Base-by-base conservation (phyloP, 1,140 invertebrate genomes). In the Ephestia elutella region DNA sequence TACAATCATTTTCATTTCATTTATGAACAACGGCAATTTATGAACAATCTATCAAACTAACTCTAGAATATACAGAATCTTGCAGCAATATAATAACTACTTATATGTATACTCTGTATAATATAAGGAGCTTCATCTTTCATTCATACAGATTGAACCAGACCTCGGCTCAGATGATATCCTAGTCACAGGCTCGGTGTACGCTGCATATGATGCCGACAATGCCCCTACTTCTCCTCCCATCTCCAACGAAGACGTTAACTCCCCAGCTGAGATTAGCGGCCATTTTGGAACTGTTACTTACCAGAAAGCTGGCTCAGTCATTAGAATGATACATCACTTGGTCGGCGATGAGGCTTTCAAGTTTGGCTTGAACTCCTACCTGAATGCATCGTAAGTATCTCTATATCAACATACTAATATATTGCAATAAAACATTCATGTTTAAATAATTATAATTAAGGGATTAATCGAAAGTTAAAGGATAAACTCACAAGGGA, bases 241-340 rank as follows among this genome's bases (percentile, higher is more conserved):
- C 13, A 80, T 88, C 38, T 75, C 73, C 1, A 86, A 87, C 49
- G 51, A 73, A 30, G 61, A 85, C 54, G 89, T 90, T 0, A 86
- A 89, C 58, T 90, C 90, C 1, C 90, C 91, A 4, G 80, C 80
- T 0, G 89, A 92, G 70, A 89, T 92, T 9, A 85, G 82, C 17
- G 83, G 75, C 13, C 91, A 91, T 71, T 93, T 93, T 66, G 90
- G 90, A 53, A 87, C 82, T 9, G 90, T 93, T 17, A 90, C 91
- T 0, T 93, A 93, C 60, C 90, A 90, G 58, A 93, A 93, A 80
- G 92, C 90, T 48, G 93, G 90, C 5, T 90, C 92, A 0, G 88
- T 96, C 7, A 92, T 96, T 13, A 86, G 94, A 50, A 96, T 96
- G 95, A 92, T 95, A 72, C 89, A 92, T 60, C 90, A 93, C 70